phyloP scores from a whole-genome alignment of 2,797 vertebrate species.

The Tenualosa ilisha region DNA sequence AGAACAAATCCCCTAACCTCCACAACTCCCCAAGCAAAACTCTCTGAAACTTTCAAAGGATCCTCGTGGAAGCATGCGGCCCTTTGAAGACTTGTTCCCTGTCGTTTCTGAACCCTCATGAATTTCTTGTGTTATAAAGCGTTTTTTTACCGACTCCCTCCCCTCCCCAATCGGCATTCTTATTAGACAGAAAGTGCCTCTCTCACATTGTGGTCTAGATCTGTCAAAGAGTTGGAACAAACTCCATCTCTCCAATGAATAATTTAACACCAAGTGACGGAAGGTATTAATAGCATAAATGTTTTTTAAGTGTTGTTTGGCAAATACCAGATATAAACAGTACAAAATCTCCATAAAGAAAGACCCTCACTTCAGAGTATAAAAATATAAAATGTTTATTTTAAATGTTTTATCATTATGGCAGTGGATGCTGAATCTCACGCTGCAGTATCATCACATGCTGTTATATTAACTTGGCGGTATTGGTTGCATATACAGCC shows the following conservation, averaged over 20 bases:
- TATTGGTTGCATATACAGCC: not conserved
- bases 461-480: not conserved
- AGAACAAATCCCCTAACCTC: slow-evolving; percentile 8
- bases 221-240: slow-evolving; percentile 12
- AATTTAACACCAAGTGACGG: slow-evolving; percentile 1
- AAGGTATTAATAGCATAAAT: slow-evolving; percentile 20
- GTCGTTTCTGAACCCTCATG: slow-evolving; percentile 12
- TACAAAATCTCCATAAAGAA: not conserved
- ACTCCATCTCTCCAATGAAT: not conserved
- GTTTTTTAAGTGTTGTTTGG: slow-evolving; percentile 8
- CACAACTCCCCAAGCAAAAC: slow-evolving; percentile 7
- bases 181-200: slow-evolving; percentile 16
- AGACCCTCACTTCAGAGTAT: not conserved
- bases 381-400: slow-evolving; percentile 20
- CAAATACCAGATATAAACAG: not conserved
- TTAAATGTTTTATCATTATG: slow-evolving; percentile 7
- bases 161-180: slow-evolving; percentile 1
- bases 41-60: slow-evolving; percentile 20
- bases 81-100: slow-evolving; percentile 10
- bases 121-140: slow-evolving; percentile 8
- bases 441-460: not conserved
- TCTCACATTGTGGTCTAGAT: slow-evolving; percentile 17
- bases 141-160: not conserved
- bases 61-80: not conserved
- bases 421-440: not conserved